phyloP scores from a whole-genome alignment of 2,797 vertebrate genomes.

The Amblyopsis hoosieri region DNA sequence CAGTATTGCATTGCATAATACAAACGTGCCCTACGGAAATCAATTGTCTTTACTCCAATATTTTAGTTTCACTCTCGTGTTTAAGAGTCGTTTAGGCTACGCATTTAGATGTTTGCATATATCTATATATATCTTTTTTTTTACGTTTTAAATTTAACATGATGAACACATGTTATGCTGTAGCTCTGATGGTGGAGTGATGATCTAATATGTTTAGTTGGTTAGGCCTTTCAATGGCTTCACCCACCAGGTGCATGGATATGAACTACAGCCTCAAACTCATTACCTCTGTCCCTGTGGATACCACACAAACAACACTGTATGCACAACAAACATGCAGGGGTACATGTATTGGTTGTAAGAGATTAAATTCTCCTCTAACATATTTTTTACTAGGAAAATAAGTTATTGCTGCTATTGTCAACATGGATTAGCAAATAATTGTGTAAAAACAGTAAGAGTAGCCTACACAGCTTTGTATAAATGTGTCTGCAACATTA shows the following conservation, averaged over 20 bases:
- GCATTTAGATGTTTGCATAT: too few species aligned
- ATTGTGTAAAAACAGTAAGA: too few species aligned
- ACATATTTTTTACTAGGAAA: too few species aligned
- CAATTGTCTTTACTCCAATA: not conserved
- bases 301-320: not conserved
- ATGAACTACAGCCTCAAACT: slow-evolving; percentile 24
- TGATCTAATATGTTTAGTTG: slow-evolving; percentile 37
- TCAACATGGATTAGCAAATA: too few species aligned
- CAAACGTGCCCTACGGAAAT: too few species aligned
- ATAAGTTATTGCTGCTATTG: too few species aligned
- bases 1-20: not conserved
- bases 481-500: too few species aligned
- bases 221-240: slow-evolving; percentile 44
- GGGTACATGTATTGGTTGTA: too few species aligned
- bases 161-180: not conserved
- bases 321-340: not conserved
- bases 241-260: slow-evolving; percentile 41
- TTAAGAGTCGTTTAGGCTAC: too few species aligned
- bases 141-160: slow-evolving; percentile 7
- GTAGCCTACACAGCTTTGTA: too few species aligned
- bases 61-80: not conserved
- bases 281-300: slow-evolving; percentile 39
- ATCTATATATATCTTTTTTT: not conserved
- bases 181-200: not conserved
- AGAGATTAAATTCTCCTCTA: too few species aligned